Conservation (phyloP, 2,797 vertebrate species). For the Enteromius viviparus region DNA sequence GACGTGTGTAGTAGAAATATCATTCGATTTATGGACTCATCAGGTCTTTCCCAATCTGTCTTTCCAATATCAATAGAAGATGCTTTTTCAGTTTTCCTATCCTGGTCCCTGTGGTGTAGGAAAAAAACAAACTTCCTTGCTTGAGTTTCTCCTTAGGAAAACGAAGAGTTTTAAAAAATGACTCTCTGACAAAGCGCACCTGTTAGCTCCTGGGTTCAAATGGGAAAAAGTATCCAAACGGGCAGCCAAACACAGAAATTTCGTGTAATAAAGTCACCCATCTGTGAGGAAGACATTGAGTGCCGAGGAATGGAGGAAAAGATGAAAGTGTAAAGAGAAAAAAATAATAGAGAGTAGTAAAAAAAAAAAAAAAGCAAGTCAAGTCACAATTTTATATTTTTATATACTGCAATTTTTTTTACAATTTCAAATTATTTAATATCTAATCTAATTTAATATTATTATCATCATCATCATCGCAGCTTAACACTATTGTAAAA, state of each 20-base stretch:
- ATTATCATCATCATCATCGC: background rate
- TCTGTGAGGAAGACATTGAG: background rate
- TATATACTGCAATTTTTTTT: background rate
- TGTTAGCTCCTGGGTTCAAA: slow-evolving; percentile 12
- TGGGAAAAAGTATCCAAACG: background rate
- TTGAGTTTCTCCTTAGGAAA: slow-evolving; percentile 13
- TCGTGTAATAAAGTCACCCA: slow-evolving; percentile 20
- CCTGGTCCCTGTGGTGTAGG: background rate
- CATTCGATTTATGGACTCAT: slow-evolving; percentile 33
- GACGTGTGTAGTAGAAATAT: slow-evolving; percentile 1
- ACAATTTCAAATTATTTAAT: background rate
- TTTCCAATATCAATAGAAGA: slow-evolving; percentile 20
- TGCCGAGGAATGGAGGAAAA: background rate
- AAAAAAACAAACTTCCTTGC: background rate
- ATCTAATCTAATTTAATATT: too few relatives aligned
- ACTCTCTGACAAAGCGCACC: background rate
- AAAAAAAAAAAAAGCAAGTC: background rate
- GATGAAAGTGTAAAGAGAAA: background rate
- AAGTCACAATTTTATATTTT: background rate
- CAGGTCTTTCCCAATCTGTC: slow-evolving; percentile 18
- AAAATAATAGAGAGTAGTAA: background rate
- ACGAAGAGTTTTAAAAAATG: background rate
- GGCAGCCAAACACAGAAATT: slow-evolving; percentile 8
- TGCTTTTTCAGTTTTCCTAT: slow-evolving; percentile 3
- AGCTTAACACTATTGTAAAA: background rate